A percentile compares a stretch with the other conserved stretches of the same genome.
phyloP scores from a whole-genome alignment of 2,113 vertebrate genomes.

The Neolamprologus brichardi region DNA sequence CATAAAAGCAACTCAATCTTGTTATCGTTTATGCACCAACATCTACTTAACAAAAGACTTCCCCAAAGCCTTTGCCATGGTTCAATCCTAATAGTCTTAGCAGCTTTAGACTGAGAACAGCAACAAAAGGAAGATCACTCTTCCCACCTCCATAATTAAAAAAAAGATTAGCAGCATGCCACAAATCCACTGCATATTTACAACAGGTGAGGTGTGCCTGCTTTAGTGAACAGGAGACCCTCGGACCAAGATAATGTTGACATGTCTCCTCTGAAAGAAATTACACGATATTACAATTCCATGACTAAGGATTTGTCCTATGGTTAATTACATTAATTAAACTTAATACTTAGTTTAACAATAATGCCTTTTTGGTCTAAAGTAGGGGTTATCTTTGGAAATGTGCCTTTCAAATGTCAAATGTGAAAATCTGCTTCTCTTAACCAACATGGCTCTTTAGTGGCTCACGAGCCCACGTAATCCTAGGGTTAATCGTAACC shows the following conservation, averaged over 20 bases:
- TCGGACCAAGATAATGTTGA: neutral
- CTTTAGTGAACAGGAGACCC: neutral
- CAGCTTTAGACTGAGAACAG: slow-evolving; percentile 51
- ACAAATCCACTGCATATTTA: slow-evolving; percentile 50
- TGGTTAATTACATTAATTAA: neutral
- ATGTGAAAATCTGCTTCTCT: neutral
- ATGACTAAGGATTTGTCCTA: neutral
- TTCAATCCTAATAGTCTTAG: slow-evolving; percentile 64
- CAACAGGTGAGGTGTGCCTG: slow-evolving; percentile 29
- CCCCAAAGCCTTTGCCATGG: slow-evolving; percentile 54
- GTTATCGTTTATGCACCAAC: slow-evolving; percentile 56
- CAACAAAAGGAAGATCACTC: slow-evolving; percentile 56
- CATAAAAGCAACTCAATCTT: slow-evolving; percentile 61
- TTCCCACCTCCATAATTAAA: slow-evolving; percentile 59
- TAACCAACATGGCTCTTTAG: neutral
- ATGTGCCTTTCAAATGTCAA: neutral
- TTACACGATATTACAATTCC: neutral
- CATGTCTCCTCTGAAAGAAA: neutral
- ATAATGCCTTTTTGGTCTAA: neutral
- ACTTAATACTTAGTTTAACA: neutral
- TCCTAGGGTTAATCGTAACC: neutral
- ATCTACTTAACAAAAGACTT: slow-evolving; percentile 57
- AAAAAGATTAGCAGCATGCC: slow-evolving; percentile 48
- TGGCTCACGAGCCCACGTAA: neutral
- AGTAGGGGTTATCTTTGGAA: neutral